Percentiles rank a stretch among this genome's conserved stretches.
Conservation (phyloP, 2,113 vertebrate species). For the Polypterus bichir region DNA sequence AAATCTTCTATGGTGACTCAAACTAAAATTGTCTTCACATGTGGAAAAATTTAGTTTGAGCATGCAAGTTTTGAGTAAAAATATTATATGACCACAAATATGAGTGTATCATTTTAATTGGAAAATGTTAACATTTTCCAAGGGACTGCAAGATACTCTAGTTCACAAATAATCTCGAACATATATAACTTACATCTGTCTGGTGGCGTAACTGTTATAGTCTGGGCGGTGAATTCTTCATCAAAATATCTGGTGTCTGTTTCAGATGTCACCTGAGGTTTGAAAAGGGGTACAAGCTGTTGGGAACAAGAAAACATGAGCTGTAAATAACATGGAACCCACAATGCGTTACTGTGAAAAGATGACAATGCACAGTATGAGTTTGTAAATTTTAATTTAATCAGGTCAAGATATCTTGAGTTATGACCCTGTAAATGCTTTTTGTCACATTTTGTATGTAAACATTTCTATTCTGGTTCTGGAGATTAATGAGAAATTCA, state of each 20-base stretch:
- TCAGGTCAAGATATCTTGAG: too few relatives aligned
- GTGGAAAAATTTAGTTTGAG: background rate
- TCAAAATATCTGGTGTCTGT: slow-evolving; percentile 87
- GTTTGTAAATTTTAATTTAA: too few relatives aligned
- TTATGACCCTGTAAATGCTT: too few relatives aligned
- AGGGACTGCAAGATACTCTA: background rate
- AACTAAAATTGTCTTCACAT: too few relatives aligned
- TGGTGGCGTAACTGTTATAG: slow-evolving; percentile 84
- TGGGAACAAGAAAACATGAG: slow-evolving; percentile 3
- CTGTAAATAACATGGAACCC: background rate
- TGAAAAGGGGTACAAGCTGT: slow-evolving; percentile 79
- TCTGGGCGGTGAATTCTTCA: slow-evolving; percentile 86
- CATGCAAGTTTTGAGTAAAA: background rate
- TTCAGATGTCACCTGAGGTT: slow-evolving; percentile 86
- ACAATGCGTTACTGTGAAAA: too few relatives aligned
- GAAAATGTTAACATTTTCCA: background rate
- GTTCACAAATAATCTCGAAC: background rate
- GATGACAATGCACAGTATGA: too few relatives aligned
- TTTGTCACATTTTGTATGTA: too few relatives aligned
- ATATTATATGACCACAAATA: background rate
- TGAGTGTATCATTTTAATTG: background rate
- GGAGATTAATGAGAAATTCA: too few relatives aligned
- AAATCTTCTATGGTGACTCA: too few relatives aligned
- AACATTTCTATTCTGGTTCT: too few relatives aligned
- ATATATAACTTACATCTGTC: slow-evolving; percentile 72